A percentile compares a stretch with the other conserved stretches of the same genome.
Evolutionary conservation across 1,140 invertebrate species (phyloP).

Genomic region (Matsumurasca onukii): DNA sequence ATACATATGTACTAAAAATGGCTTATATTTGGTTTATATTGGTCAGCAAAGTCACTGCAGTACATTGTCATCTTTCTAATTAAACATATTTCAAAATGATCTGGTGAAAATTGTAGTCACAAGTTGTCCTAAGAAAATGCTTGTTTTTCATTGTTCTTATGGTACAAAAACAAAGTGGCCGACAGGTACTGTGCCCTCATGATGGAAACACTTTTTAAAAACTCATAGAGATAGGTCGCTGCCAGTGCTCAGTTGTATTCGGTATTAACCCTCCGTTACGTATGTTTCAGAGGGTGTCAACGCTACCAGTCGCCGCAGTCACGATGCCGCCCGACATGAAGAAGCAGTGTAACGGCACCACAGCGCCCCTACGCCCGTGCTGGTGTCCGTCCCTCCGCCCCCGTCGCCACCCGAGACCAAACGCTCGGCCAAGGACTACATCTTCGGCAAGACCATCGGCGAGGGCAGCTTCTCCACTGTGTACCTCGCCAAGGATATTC

Average conservation of each 20-base stretch:
- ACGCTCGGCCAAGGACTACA: conserved; percentile 81
- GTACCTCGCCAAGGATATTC: conserved; percentile 85
- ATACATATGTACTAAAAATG: no score
- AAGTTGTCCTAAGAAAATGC: no score
- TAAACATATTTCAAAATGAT: no score
- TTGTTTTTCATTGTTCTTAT: no score
- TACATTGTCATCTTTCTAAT: no score
- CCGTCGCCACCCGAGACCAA: conserved; percentile 53
- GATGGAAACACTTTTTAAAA: no score
- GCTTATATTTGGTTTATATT: no score
- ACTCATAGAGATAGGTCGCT: not conserved
- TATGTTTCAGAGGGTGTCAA: conserved; percentile 35
- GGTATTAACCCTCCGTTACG: not conserved
- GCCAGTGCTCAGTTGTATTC: conserved; percentile 1
- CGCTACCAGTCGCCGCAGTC: conserved; percentile 31
- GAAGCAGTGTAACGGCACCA: conserved; percentile 27
- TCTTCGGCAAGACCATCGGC: conserved; percentile 93
- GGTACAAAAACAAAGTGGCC: no score
- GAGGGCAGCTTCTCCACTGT: conserved; percentile 96
- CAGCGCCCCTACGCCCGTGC: not conserved
- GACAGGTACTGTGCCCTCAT: no score
- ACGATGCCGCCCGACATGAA: conserved; percentile 29
- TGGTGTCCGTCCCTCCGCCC: conserved; percentile 21
- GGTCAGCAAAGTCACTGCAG: no score
- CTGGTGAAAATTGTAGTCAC: no score